Evolutionary conservation across 1,140 invertebrate genomes (phyloP).

Genomic region (Anastrepha obliqua): DNA sequence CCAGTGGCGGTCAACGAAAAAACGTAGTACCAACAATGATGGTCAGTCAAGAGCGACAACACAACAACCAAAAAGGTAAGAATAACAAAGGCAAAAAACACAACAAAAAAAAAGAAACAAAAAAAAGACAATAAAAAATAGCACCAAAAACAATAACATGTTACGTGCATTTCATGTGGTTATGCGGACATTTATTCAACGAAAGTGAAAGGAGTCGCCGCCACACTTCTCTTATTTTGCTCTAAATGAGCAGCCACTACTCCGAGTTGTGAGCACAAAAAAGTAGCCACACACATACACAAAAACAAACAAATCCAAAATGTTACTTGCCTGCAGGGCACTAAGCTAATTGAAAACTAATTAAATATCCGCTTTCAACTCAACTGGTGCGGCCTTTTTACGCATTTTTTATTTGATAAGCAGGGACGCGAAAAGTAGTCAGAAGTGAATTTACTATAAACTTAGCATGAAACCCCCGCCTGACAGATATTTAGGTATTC

Average conservation of each 20-base stretch:
- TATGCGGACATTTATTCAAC: constrained; percentile 47
- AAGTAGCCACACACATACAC: neutral
- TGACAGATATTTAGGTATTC: too few species aligned
- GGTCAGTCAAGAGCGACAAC: constrained; percentile 7
- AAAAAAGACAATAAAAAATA: constrained; percentile 43
- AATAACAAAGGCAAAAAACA: neutral
- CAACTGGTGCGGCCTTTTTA: too few species aligned
- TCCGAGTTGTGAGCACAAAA: neutral
- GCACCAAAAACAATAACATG: constrained; percentile 63
- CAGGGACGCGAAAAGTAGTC: too few species aligned
- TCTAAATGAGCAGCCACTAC: neutral
- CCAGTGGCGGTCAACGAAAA: neutral
- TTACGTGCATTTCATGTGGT: constrained; percentile 31
- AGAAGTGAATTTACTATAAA: too few species aligned
- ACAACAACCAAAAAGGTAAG: neutral
- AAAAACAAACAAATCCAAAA: neutral
- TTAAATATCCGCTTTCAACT: too few species aligned
- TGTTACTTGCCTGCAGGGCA: neutral
- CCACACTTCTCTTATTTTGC: constrained; percentile 24
- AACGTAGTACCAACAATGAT: constrained; percentile 9
- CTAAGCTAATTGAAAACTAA: neutral
- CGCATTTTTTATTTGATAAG: too few species aligned
- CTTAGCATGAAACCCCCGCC: too few species aligned
- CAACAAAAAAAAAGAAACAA: neutral
- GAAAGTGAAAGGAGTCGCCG: constrained; percentile 50